Conservation (phyloP, 2,888 invertebrate species). For the Fissipunctia ypsillon region DNA sequence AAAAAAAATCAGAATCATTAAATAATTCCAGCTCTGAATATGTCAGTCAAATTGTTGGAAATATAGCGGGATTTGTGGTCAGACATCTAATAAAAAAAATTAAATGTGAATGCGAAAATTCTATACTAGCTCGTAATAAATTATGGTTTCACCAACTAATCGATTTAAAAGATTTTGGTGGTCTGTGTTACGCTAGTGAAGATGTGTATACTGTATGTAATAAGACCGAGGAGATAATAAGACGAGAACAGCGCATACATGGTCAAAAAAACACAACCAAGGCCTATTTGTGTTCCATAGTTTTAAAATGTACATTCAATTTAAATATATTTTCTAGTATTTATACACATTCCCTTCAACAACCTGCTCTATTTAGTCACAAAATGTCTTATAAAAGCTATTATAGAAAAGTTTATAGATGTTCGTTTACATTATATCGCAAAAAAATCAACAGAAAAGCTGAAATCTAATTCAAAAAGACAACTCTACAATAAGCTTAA, state of each 20-base stretch:
- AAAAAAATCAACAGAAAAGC: neutral
- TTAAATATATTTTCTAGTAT: neutral
- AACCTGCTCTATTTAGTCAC: neutral
- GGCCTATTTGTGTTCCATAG: neutral
- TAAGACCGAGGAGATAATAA: slow-evolving; percentile 1
- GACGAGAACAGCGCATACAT: neutral
- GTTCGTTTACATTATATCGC: neutral
- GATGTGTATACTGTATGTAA: neutral
- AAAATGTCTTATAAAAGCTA: neutral
- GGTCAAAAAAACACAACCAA: neutral
- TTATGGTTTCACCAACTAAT: too few relatives aligned
- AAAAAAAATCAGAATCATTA: too few relatives aligned
- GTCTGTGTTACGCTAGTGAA: neutral
- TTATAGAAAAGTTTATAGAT: neutral
- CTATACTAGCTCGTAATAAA: too few relatives aligned
- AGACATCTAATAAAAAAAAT: too few relatives aligned
- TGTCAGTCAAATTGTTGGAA: too few relatives aligned
- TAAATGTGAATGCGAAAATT: too few relatives aligned
- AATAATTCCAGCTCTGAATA: too few relatives aligned
- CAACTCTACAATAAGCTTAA: neutral
- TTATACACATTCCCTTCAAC: neutral
- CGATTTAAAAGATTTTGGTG: too few relatives aligned
- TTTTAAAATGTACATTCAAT: neutral
- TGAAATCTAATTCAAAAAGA: neutral
- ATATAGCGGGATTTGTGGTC: too few relatives aligned